phyloP scores from a whole-genome alignment of 2,113 vertebrate species.

The Paradisaea rubra region DNA sequence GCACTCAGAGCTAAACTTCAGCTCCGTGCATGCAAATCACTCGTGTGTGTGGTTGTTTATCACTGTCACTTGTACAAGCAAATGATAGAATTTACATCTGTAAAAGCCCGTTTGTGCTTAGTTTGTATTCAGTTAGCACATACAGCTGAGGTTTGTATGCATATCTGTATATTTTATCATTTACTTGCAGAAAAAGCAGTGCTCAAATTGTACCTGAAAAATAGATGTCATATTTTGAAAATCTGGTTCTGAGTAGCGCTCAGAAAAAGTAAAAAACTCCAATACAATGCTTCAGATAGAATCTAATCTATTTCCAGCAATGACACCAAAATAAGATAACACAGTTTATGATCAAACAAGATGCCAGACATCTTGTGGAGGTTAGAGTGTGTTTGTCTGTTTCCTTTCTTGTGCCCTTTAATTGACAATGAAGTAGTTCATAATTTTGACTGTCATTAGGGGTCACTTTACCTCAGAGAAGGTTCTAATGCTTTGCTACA shows the following conservation, averaged over 20 bases:
- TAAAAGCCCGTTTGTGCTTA: constrained; percentile 42
- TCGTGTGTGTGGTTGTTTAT: constrained; percentile 29
- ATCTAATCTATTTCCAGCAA: not conserved
- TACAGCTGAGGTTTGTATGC: constrained; percentile 12
- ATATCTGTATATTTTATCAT: constrained; percentile 38
- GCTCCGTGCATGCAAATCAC: constrained; percentile 20
- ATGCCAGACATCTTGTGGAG: not conserved
- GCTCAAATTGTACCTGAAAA: constrained; percentile 27
- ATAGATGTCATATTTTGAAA: not conserved
- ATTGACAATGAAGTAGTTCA: not conserved
- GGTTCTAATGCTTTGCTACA: not conserved
- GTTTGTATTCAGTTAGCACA: constrained; percentile 46
- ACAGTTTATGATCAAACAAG: not conserved
- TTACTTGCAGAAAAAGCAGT: constrained; percentile 1
- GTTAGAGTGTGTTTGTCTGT: not conserved
- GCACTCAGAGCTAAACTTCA: constrained; percentile 45
- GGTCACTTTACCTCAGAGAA: not conserved
- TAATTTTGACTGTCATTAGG: not conserved
- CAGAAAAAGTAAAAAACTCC: not conserved
- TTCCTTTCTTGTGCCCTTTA: not conserved
- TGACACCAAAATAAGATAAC: not conserved
- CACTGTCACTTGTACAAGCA: constrained; percentile 53
- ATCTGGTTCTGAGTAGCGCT: not conserved
- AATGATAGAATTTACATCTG: constrained; percentile 52
- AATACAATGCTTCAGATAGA: not conserved